Conservation (phyloP, 2,113 vertebrate species). For the Galemys pyrenaicus region DNA sequence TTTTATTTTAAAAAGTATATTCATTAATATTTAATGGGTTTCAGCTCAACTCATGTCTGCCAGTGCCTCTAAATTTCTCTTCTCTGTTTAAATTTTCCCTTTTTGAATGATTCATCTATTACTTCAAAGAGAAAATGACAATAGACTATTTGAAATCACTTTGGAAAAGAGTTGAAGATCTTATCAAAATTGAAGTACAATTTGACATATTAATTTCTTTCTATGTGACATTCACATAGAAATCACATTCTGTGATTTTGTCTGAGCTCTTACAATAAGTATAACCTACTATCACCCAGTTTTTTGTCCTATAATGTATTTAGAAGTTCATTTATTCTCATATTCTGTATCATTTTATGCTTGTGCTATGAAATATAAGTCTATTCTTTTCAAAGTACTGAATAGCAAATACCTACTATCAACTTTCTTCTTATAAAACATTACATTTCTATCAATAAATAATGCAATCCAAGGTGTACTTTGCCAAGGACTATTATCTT, state of each 20-base stretch:
- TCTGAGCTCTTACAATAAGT: not conserved
- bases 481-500: not conserved
- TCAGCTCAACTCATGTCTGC: not conserved
- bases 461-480: not conserved
- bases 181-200: not conserved
- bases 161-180: not conserved
- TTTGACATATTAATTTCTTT: constrained; percentile 10
- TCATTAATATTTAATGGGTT: not conserved
- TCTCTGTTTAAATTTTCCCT: not conserved
- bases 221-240: not conserved
- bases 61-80: not conserved
- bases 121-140: not conserved
- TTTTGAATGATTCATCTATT: not conserved
- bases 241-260: not conserved
- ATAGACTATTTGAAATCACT: not conserved
- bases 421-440: constrained; percentile 18
- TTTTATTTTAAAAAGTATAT: not conserved
- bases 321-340: not conserved
- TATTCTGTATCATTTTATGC: not conserved
- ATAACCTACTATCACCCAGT: not conserved
- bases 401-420: not conserved
- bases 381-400: not conserved
- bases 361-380: not conserved
- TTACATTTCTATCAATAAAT: constrained; percentile 56
- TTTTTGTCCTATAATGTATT: not conserved